phyloP scores from a whole-genome alignment of 2,113 vertebrate species.

The Ivindomyrus marchei region DNA sequence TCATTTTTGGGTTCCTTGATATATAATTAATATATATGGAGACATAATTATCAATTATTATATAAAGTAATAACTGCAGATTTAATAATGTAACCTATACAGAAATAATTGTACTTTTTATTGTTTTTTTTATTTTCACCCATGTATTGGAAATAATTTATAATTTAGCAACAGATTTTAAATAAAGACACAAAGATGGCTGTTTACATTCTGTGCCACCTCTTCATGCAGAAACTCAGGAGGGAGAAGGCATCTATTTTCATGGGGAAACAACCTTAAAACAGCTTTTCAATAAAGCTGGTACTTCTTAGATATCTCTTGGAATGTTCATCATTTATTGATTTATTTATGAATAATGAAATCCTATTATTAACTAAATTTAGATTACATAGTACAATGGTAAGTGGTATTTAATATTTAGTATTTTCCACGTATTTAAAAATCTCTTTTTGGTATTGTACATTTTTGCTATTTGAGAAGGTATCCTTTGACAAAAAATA shows the following conservation, averaged over 20 bases:
- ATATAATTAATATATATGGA: not conserved
- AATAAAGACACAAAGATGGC: not conserved
- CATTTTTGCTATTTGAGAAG: not conserved
- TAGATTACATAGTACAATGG: not conserved
- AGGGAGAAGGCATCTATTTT: constrained; percentile 44
- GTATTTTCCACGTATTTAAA: not conserved
- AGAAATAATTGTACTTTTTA: not conserved
- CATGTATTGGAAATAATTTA: not conserved
- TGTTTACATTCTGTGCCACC: not conserved
- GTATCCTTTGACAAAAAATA: not conserved
- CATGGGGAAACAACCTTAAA: not conserved
- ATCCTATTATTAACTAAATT: not conserved
- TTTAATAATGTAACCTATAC: not conserved
- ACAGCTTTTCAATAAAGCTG: not conserved
- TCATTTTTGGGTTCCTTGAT: not conserved
- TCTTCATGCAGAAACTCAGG: constrained; percentile 48
- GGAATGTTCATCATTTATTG: not conserved
- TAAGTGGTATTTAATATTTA: not conserved
- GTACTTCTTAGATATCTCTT: not conserved
- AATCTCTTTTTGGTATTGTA: not conserved
- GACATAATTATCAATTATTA: not conserved
- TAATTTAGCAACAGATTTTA: not conserved
- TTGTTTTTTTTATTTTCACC: not conserved
- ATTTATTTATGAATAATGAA: not conserved
- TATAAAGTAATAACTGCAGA: not conserved